Conservation (phyloP, 2,113 vertebrate genomes). For the Erythrocercus mccallii region DNA sequence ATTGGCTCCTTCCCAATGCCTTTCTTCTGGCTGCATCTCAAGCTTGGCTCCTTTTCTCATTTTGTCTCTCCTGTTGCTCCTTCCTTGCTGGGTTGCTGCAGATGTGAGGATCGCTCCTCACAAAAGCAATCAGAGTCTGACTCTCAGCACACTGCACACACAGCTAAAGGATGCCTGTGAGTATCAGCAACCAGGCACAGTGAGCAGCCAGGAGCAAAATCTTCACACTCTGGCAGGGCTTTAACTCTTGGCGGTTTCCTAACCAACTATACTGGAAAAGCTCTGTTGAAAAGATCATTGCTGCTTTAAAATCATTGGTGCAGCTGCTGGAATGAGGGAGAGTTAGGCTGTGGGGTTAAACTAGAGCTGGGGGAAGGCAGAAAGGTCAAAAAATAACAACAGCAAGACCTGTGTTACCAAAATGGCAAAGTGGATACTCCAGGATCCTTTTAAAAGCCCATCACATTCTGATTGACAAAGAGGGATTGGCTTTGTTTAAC, state of each 20-base stretch:
- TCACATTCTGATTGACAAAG: not conserved
- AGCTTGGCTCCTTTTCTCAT: slow-evolving; percentile 61
- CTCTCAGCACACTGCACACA: not conserved
- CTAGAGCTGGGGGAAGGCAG: not conserved
- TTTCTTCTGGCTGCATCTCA: slow-evolving; percentile 57
- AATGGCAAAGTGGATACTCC: not conserved
- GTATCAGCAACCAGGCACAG: not conserved
- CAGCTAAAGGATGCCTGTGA: not conserved
- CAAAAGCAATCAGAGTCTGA: slow-evolving; percentile 35
- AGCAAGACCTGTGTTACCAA: rapidly evolving
- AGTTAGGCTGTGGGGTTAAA: not conserved
- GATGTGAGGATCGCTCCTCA: not conserved
- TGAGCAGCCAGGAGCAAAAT: not conserved
- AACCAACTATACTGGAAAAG: not conserved
- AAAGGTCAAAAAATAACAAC: not conserved
- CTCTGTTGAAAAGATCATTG: not conserved
- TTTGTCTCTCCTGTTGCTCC: slow-evolving; percentile 53
- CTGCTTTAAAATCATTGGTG: not conserved
- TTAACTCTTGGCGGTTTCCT: not conserved
- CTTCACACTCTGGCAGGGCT: not conserved
- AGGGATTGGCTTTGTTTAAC: not conserved
- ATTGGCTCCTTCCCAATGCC: slow-evolving; percentile 42
- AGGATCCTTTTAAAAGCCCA: not conserved
- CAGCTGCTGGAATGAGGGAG: not conserved
- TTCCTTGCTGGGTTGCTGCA: not conserved